Evolutionary conservation across 2,113 vertebrate genomes (phyloP), one percentile per base, ranked within the genome.

Genomic region (Zosterops borbonicus): DNA sequence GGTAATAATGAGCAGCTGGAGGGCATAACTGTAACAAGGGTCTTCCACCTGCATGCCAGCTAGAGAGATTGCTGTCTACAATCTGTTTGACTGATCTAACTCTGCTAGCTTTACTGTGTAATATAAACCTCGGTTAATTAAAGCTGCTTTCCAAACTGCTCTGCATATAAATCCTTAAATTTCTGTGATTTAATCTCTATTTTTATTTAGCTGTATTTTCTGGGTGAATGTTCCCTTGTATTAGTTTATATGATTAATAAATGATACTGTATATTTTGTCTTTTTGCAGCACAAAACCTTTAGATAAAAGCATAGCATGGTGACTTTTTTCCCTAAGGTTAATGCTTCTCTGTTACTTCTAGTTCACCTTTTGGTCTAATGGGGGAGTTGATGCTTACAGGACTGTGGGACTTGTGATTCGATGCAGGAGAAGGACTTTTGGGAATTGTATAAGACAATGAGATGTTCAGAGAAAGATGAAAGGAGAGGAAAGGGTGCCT

Each of bases 1-100:
- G 60, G 11, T 85, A 77, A 85, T 80, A 85, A 86, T 20, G 59
- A 90, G 80, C 59, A 96, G 83, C 83, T 93, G 90, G 55, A 95
- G 59, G 75, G 58, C 35, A 74, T 62, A 85, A 39, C 28, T 31
- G 3, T 35, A 83, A 77, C 67, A 86, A 28, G 9, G 46, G 50
- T 69, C 55, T 92, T 86, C 50, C 83, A 88, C 49, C 79, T 88
- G 37, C 70, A 76, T 35, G 68, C 22, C 68, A 80, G 1, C 46
- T 59, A 73, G 20, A 0, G 0, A 46, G 50, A 50, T 64, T 28
- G n/a, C 58, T 49, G 37, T 41, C 67, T 73, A 16, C 49, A 85
- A n/a, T 64, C 74, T 76, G 9, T 71, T 52, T 83, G 62, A 90
- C 53, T 71, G 75, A 92, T 42, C 24, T 77, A 78, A 47, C 24